Base-by-base conservation (phyloP, 2,113 vertebrate genomes). In the Guaruba guarouba region DNA sequence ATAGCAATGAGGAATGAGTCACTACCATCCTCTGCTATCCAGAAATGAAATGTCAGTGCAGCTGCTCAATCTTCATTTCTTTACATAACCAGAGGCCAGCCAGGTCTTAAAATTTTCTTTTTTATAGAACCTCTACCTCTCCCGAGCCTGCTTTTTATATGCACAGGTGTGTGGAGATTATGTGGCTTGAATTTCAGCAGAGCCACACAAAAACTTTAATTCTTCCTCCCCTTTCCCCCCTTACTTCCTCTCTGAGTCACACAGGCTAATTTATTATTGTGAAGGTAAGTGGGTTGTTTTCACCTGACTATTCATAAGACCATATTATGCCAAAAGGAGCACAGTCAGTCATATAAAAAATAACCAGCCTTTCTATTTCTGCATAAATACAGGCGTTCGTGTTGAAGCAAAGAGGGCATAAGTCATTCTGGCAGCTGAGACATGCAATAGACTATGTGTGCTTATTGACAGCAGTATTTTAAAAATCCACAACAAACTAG, bases 381-480 rank as follows among this genome's bases (percentile, higher is more conserved):
- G 43, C 43, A 85, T 76, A 96, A 95, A 88, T 81, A 35, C 17
- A 49, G 7, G 10, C 89, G 93, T 94, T 94, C 82, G 73, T 54
- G 17, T 25, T 6, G 13, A 88, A 95, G 67, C 57, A 92, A 93
- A 75, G 43, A 68, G 91, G 86, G 57, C 16, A 59, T 85, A 68
- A 44, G 71, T 91, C 31, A 86, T 90, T 62, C 33, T 78, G 88
- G 85, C 82, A 90, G 63, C 41, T 85, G 68, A 78, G 48, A 49
- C 61, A 44, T 64, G 90, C 82, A 82, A 91, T 88, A 77, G 74
- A 90, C 27, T 88, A 31, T 52, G n/a, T 78, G 35, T 25, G 57
- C 27, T 79, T 94, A 96, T 75, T 93, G 93, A 96, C 82, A 95
- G 81, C 97, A 96, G 82, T 91, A 91, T 86, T 96, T 59, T 35